Evolutionary conservation across 2,113 vertebrate species (phyloP), one percentile per base, ranked within the genome.

Genomic region (Thamnophis sirtalis): DNA sequence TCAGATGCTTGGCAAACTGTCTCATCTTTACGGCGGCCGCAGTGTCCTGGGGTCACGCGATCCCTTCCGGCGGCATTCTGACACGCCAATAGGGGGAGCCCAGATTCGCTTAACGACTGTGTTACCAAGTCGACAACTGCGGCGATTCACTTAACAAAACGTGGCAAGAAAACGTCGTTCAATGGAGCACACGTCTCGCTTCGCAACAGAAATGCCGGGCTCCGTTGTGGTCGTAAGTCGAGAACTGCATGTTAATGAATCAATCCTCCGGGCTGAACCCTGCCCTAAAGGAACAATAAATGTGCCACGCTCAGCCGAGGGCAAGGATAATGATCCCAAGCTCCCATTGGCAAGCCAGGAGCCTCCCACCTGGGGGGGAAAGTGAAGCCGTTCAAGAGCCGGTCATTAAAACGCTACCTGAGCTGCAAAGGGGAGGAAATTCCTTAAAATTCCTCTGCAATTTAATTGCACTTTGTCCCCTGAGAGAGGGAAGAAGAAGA

Each of bases 401-500:
- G 6, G n/a, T 2, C 7, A 33, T 33, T 38, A 17, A 38, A 73
- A n/a, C 1, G 15, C 15, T 17, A 73, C 68, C n/a, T 73, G n/a
- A 19, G 68, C n/a, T 4, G 63, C 63, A 73, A 33, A 33, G 13
- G n/a, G 63, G 63, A 33, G 63, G 63, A 73, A 33, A 33, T 73
- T 13, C 60, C 28, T n/a, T 68, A n/a, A 68, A 68, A 68, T 68
- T 68, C 60, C 28, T 68, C 28, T n/a, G 60, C 26, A 4, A 13
- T 68, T 68, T 5, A 73, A 38, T 33, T 38, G 68, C 15, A 38
- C 68, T 73, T 73, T 73, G n/a, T 73, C n/a, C 68, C 68, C 1
- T 0, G 26, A 4, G 26, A 3, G 11, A 0, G 26, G 26, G 10
- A 3, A 0, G 9, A 0, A 43, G 3, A 43, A 43, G 26, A 1